Conservation (phyloP, 2,888 invertebrate species). For the Empis livida region DNA sequence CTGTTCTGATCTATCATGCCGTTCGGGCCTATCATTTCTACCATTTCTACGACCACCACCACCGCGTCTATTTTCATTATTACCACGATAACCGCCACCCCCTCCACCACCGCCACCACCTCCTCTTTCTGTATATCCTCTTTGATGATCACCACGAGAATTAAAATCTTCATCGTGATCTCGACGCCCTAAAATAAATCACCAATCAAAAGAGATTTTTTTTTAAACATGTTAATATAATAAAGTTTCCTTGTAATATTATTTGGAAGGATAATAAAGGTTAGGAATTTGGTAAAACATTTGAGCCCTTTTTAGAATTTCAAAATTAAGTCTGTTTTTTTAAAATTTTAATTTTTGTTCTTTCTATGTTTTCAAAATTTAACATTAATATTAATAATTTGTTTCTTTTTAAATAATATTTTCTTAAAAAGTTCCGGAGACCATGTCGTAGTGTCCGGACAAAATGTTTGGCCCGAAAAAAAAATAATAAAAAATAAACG, state of each 20-base stretch:
- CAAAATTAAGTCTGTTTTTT: neutral
- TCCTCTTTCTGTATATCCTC: constrained; percentile 27
- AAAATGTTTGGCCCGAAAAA: constrained; percentile 12
- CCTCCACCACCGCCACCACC: constrained; percentile 22
- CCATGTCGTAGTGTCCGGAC: constrained; percentile 11
- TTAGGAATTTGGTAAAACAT: constrained; percentile 5
- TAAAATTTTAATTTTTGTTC: no score
- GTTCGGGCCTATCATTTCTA: neutral
- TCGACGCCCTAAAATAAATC: constrained; percentile 21
- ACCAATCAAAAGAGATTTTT: neutral
- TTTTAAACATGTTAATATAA: neutral
- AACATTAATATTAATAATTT: neutral
- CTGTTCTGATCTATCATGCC: constrained; percentile 16
- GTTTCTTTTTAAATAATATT: neutral
- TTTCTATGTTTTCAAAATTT: neutral
- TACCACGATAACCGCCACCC: constrained; percentile 20
- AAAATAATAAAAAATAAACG: neutral
- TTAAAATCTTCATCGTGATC: constrained; percentile 32
- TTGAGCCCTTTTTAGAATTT: constrained; percentile 4
- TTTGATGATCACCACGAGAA: constrained; percentile 32
- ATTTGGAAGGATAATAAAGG: neutral
- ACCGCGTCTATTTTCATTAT: constrained; percentile 29
- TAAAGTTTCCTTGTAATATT: neutral
- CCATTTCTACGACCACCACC: constrained; percentile 27
- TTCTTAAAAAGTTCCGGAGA: neutral